Conservation (phyloP, 2,797 vertebrate species). For the Artibeus jamaicensis region DNA sequence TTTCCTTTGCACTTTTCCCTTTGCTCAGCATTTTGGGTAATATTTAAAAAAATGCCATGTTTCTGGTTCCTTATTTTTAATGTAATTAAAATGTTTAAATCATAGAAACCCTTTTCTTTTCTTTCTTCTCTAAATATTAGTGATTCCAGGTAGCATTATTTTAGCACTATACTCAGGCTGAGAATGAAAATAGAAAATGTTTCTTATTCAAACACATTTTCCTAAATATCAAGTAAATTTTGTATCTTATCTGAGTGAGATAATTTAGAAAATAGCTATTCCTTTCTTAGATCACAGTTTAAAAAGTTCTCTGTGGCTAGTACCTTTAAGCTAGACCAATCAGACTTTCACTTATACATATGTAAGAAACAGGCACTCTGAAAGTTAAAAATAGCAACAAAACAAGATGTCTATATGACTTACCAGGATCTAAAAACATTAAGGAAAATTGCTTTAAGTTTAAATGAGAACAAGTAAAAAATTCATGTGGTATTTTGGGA, state of each 20-base stretch:
- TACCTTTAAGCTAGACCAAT: conserved; percentile 28
- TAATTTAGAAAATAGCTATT: conserved; percentile 19
- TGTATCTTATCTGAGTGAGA: neutral
- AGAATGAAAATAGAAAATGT: conserved; percentile 10
- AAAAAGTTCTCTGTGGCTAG: neutral
- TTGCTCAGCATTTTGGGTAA: neutral
- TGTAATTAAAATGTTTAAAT: neutral
- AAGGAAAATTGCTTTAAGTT: conserved; percentile 54
- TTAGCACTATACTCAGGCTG: neutral
- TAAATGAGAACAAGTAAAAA: conserved; percentile 60
- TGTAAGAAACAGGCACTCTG: neutral
- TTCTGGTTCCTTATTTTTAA: conserved; percentile 8
- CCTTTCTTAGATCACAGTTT: neutral
- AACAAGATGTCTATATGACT: neutral
- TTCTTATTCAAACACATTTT: conserved; percentile 31
- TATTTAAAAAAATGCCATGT: neutral
- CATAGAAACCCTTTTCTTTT: neutral
- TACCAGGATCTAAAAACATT: conserved; percentile 36
- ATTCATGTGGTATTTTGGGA: conserved; percentile 8
- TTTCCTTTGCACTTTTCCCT: neutral
- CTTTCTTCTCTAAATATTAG: neutral
- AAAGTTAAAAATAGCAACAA: conserved; percentile 17
- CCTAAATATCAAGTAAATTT: neutral
- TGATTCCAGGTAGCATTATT: neutral
- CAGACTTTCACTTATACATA: conserved; percentile 27